phyloP scores from a whole-genome alignment of 2,797 vertebrate genomes.

The Acomys russatus region DNA sequence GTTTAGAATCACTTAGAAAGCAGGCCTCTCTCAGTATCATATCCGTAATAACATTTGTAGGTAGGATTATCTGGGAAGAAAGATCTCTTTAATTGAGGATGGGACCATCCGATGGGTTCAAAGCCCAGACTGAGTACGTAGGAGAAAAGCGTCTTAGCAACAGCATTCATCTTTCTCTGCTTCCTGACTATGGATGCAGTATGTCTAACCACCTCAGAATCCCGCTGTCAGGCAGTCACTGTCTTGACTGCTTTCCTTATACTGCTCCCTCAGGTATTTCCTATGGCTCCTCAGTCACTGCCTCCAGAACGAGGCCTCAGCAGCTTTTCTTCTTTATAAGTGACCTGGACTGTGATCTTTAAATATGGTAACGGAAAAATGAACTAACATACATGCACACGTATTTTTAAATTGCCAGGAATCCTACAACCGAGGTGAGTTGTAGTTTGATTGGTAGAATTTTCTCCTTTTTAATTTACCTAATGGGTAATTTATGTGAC shows the following conservation, averaged over 20 bases:
- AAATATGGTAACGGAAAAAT: not conserved
- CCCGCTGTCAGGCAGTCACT: not conserved
- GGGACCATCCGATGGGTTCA: not conserved
- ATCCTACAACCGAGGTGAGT: not conserved
- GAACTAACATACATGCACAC: not conserved
- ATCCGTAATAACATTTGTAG: not conserved
- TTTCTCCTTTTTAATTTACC: conserved; percentile 14
- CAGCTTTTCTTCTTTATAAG: not conserved
- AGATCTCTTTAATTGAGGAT: not conserved
- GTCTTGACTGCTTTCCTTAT: not conserved
- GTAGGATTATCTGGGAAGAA: not conserved
- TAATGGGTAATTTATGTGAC: not conserved
- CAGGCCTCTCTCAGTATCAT: not conserved
- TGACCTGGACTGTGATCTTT: no score
- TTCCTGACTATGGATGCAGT: not conserved
- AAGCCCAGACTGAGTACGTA: not conserved
- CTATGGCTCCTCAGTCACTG: not conserved
- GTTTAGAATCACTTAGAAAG: not conserved
- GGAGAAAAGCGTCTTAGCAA: no score
- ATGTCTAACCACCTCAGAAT: not conserved
- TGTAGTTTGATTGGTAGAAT: not conserved
- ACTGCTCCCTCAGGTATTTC: not conserved
- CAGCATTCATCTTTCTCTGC: not conserved
- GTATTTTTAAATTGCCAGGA: not conserved
- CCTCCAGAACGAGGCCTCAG: not conserved